Evolutionary conservation across 1,140 invertebrate species (phyloP).

Genomic region (Euglossa dilemma): DNA sequence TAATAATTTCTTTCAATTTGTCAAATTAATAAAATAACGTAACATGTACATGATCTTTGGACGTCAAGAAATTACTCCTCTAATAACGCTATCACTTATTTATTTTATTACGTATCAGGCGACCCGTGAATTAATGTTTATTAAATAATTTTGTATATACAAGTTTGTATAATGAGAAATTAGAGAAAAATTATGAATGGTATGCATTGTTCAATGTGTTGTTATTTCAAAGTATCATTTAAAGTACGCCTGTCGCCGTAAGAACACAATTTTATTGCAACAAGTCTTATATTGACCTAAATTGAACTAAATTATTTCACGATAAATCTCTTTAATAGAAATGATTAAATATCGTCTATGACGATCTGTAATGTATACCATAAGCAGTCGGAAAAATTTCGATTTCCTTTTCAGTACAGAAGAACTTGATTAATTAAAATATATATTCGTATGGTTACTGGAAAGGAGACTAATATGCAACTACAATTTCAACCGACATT

Average conservation of each 20-base stretch:
- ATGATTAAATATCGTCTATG: slow-evolving; percentile 8
- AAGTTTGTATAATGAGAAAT: slow-evolving; percentile 34
- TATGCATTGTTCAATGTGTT: slow-evolving; percentile 42
- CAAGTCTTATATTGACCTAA: slow-evolving; percentile 24
- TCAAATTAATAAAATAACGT: background rate
- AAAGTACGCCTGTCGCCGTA: slow-evolving; percentile 22
- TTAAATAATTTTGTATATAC: slow-evolving; percentile 42
- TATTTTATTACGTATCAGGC: slow-evolving; percentile 31
- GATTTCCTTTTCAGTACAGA: background rate
- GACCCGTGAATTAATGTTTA: slow-evolving; percentile 24
- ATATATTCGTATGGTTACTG: background rate
- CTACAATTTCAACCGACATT: background rate
- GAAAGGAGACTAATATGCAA: slow-evolving; percentile 13
- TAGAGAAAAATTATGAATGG: slow-evolving; percentile 25
- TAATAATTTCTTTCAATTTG: slow-evolving; percentile 3
- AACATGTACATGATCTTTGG: slow-evolving; percentile 43
- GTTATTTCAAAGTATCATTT: slow-evolving; percentile 40
- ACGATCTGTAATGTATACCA: background rate
- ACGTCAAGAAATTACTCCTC: slow-evolving; percentile 20
- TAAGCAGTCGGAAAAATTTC: background rate
- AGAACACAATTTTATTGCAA: slow-evolving; percentile 34
- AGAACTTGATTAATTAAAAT: background rate
- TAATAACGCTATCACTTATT: slow-evolving; percentile 26
- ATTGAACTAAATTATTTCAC: slow-evolving; percentile 36
- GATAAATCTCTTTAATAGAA: background rate